These are phyloP conservation scores for Tenualosa thibaudeaui DNA, from an alignment of 2,797 vertebrate genomes.

Conservation along the genomic window DNA sequence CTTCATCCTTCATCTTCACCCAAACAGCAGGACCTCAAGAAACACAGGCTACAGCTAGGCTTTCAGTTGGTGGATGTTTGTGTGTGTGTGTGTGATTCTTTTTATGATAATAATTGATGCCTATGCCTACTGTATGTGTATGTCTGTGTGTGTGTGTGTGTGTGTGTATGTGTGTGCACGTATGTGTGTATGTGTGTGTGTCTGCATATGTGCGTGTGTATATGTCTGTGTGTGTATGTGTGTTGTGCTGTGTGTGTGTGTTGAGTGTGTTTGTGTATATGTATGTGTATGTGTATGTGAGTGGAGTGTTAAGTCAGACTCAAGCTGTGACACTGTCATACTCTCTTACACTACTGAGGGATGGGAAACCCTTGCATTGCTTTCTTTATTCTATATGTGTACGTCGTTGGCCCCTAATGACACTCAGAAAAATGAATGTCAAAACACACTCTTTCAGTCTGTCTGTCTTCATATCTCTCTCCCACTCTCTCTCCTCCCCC, in stretches of 20 bases:
- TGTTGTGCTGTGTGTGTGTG: slow-evolving; percentile 57
- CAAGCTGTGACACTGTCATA: no score
- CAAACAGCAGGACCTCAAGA: no score
- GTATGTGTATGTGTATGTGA: slow-evolving; percentile 54
- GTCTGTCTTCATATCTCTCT: slow-evolving; percentile 39
- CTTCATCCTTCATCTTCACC: no score
- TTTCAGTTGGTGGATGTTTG: no score
- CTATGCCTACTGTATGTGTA: neutral
- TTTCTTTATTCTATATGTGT: slow-evolving; percentile 66
- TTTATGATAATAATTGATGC: no score
- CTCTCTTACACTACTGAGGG: no score
- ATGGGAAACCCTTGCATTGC: slow-evolving; percentile 31
- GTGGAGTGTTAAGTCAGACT: slow-evolving; percentile 51
- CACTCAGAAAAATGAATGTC: slow-evolving; percentile 28
- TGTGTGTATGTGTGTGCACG: slow-evolving; percentile 10
- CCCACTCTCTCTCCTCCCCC: neutral
- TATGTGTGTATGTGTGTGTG: no score
- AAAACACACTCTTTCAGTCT: no score
- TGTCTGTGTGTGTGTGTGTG: neutral
- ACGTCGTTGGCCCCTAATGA: slow-evolving; percentile 57
- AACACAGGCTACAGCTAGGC: no score
- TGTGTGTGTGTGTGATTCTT: no score
- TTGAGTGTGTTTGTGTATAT: slow-evolving; percentile 46
- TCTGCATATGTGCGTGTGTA: no score
- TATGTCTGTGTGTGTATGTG: slow-evolving; percentile 42